Evolutionary conservation across 2,888 invertebrate genomes (phyloP), one percentile per base, ranked within the genome.

Genomic region (Orthosia gothica): DNA sequence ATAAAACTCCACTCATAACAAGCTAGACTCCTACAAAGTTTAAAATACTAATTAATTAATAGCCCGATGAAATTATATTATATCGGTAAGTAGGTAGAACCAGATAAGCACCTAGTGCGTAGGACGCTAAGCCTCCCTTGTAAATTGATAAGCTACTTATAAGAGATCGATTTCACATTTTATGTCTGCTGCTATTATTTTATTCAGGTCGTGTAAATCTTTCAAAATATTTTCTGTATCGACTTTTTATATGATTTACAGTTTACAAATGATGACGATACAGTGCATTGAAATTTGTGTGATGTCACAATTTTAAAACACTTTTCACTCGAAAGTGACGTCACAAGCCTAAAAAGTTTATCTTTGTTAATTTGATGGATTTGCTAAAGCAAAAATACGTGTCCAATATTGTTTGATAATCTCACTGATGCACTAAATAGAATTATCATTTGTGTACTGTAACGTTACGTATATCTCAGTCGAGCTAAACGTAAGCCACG

Each of bases 81-180:
- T 15, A 45, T 64, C 54, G 40, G 32, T 72, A 72, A 32, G 32
- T 65, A 57, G 5, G 45, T 65, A 81, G n/a, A 11, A 81, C 20
- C 20, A 71, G 90, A 89, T 91, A 91, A 92, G 87, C 85, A 87
- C 86, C 88, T 87, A 89, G 87, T 87, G 81, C 82, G 81, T 82
- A 84, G 86, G 87, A 84, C 84, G 88, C 82, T 90, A 92, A 93
- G 93, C 93, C 91, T 84, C 90, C 91, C 90, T 91, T 91, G 91
- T 92, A 93, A 85, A 94, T 93, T 92, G 91, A 90, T 94, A 94
- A 95, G 94, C 94, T 92, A 87, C 95, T 94, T 94, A 94, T 83
- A 57, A 70, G 74, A 89, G 91, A 94, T 94, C 94, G 93, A 93
- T 93, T 92, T 90, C 82, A 20, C 57, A 66, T 79, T 81, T 76